Evolutionary conservation across 2,113 vertebrate genomes (phyloP).

Genomic region (Alectura lathami): DNA sequence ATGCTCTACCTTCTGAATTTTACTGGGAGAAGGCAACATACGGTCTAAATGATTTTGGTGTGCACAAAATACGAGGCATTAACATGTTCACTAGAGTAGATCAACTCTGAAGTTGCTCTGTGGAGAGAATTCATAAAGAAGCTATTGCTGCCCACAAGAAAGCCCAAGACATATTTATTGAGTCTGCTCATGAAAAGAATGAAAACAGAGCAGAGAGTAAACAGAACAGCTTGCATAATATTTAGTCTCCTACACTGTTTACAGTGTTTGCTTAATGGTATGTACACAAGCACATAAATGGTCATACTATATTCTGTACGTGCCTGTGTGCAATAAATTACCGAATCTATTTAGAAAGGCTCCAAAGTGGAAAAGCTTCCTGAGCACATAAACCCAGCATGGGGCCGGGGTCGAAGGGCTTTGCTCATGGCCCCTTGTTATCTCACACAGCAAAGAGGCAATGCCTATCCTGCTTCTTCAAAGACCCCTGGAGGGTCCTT

Average conservation of each 20-base stretch:
- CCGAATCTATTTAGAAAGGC: background rate
- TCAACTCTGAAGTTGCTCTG: background rate
- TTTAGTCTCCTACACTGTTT: background rate
- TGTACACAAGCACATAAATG: background rate
- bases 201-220: constrained; percentile 6
- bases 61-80: background rate
- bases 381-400: background rate
- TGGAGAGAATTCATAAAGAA: background rate
- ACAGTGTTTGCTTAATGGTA: background rate
- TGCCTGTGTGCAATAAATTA: background rate
- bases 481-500: accelerated
- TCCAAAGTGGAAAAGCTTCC: background rate
- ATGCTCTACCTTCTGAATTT: background rate
- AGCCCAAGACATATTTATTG: background rate
- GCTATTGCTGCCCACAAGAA: background rate
- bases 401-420: background rate
- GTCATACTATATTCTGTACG: background rate
- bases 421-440: background rate
- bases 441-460: background rate
- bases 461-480: background rate
- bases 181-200: background rate
- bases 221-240: background rate
- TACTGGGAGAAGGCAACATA: background rate
- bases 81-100: background rate
- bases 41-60: background rate